Evolutionary conservation across 2,113 vertebrate genomes (phyloP).

Genomic region (Salminus brasiliensis): DNA sequence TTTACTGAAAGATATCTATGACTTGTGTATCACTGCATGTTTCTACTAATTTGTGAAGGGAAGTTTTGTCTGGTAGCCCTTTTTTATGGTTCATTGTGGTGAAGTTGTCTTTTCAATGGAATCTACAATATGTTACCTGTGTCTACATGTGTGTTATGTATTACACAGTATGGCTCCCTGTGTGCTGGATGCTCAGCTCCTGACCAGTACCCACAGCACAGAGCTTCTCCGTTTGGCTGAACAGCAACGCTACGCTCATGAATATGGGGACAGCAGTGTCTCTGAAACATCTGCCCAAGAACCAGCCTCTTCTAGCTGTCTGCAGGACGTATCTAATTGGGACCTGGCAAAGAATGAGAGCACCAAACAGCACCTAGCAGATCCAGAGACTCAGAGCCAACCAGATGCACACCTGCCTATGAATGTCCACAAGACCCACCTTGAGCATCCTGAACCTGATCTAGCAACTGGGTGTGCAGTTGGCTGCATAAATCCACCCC

Average conservation of each 20-base stretch:
- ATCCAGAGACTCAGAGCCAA: background rate
- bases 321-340: slow-evolving; percentile 2
- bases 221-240: slow-evolving; percentile 79
- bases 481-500: background rate
- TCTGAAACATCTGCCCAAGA: slow-evolving; percentile 30
- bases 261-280: slow-evolving; percentile 68
- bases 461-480: background rate
- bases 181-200: slow-evolving; percentile 61
- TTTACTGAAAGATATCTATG: no score
- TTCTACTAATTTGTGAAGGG: no score
- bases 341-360: background rate
- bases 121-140: background rate
- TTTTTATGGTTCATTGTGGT: background rate
- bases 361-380: background rate
- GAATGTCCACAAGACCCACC: background rate
- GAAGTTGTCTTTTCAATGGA: no score
- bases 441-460: slow-evolving; percentile 1
- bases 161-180: slow-evolving; percentile 65
- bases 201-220: slow-evolving; percentile 70
- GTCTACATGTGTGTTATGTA: slow-evolving; percentile 29
- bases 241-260: slow-evolving; percentile 82
- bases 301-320: background rate
- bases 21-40: no score
- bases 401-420: background rate
- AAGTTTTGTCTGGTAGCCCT: background rate